Base-by-base conservation (phyloP, 37 sponge, comb jelly and placozoan genomes). In the Beroe forskalii region DNA sequence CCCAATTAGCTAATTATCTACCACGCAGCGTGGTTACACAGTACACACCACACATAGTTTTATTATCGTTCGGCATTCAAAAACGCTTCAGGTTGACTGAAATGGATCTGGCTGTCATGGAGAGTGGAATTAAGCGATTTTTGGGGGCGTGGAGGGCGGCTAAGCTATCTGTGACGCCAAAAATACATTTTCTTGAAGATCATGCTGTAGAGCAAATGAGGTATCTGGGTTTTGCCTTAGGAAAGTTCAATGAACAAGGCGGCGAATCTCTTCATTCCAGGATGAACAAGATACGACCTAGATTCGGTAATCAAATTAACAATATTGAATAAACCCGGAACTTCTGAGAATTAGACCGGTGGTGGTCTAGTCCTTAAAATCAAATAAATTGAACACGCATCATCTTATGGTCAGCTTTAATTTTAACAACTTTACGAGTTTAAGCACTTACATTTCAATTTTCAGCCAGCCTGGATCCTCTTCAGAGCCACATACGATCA, bases 151-250 rank as follows among this genome's bases (percentile, higher is more conserved):
- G 66, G 66, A 63, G 66, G 17, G 4, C 4, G 66, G 66, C 66
- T 63, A 27, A 27, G 17, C 17, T 3, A 3, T 63, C 66, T n/a
- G 17, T 63, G 3, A 63, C 66, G 4, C 66, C 66, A 23, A 63
- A 63, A 63, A 63, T 63, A 22, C 66, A 63, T 27, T 63, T 63
- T 63, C 30, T 63, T 6, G 66, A 63, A 23, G 66, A 63, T n/a
- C 66, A 63, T 27, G 66, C 66, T 22, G 66, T 63, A 28, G 66
- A 63, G 22, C 66, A 63, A 63, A 63, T 63, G 66, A 63, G 66
- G 27, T 63, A 28, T 22, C 17, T 63, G 3, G 66, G 66, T 3
- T 63, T 24, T 27, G 66, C 66, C 4, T n/a, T 63, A 3, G 66
- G 66, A 22, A 63, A 63, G 17, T 63, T 24, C 66, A 63, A 63